A percentile compares a stretch with the other conserved stretches of the same genome.
Evolutionary conservation across 2,888 invertebrate genomes (phyloP).

Genomic region (Xylota sylvarum): DNA sequence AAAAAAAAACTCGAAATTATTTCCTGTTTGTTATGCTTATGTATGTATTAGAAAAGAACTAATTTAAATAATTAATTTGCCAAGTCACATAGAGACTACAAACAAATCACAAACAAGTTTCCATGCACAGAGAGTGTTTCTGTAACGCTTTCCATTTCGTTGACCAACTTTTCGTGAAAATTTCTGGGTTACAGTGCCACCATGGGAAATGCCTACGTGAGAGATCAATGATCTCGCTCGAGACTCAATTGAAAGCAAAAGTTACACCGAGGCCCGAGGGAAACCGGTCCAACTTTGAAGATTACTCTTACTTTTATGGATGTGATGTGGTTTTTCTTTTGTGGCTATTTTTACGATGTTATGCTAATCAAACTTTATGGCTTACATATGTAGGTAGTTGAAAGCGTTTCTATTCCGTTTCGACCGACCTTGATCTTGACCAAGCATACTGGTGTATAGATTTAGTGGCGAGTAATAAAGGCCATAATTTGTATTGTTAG

Average conservation of each 20-base stretch:
- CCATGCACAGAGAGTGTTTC: neutral
- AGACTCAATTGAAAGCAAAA: slow-evolving; percentile 6
- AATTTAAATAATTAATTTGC: slow-evolving; percentile 28
- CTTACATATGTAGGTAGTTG: slow-evolving; percentile 13
- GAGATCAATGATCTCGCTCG: slow-evolving; percentile 44
- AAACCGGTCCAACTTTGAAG: slow-evolving; percentile 39
- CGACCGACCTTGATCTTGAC: slow-evolving; percentile 52
- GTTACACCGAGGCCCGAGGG: slow-evolving; percentile 21
- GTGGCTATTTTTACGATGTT: slow-evolving; percentile 14
- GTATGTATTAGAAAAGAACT: neutral
- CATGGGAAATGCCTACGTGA: neutral
- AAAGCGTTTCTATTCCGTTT: slow-evolving; percentile 2
- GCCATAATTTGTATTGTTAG: neutral
- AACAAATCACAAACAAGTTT: neutral
- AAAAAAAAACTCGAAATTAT: neutral
- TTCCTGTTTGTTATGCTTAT: slow-evolving; percentile 27
- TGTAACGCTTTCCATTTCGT: slow-evolving; percentile 39
- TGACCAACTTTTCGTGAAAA: slow-evolving; percentile 50
- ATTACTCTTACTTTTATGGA: slow-evolving; percentile 42
- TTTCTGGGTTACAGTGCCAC: slow-evolving; percentile 40
- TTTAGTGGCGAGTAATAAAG: neutral
- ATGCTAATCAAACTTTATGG: slow-evolving; percentile 3
- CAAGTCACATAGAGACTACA: neutral
- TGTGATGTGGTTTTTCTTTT: neutral
- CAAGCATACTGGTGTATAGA: neutral